A percentile compares a stretch with the other conserved stretches of the same genome.
Evolutionary conservation across 2,888 invertebrate genomes (phyloP).

Genomic region (Drosophila cognata): DNA sequence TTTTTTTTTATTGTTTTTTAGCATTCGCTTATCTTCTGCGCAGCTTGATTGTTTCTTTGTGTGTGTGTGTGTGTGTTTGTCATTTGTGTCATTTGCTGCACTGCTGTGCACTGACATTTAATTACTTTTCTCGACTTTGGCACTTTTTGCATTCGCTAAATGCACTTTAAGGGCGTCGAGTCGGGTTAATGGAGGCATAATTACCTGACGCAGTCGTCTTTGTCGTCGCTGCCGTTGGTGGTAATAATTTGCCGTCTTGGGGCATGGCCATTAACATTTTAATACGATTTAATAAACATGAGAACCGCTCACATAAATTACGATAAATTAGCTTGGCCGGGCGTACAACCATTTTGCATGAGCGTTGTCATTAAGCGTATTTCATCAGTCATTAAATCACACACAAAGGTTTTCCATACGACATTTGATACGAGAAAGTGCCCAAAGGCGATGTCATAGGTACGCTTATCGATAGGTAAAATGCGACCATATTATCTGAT

Average conservation of each 20-base stretch:
- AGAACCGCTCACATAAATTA: constrained; percentile 68
- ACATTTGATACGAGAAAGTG: neutral
- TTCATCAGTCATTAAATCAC: constrained; percentile 59
- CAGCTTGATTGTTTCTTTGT: no score
- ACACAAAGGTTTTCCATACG: constrained; percentile 11
- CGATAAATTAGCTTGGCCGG: constrained; percentile 31
- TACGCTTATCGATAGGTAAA: neutral
- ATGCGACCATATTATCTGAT: neutral
- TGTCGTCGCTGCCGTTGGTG: constrained; percentile 24
- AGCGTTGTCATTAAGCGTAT: constrained; percentile 56
- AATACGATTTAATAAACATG: constrained; percentile 73
- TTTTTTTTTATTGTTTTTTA: neutral
- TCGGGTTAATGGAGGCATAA: constrained; percentile 75
- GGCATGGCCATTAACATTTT: constrained; percentile 76
- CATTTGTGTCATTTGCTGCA: constrained; percentile 43
- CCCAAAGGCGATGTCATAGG: neutral
- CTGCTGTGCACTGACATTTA: constrained; percentile 57
- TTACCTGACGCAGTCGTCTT: constrained; percentile 57
- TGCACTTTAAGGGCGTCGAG: constrained; percentile 68
- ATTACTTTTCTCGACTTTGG: constrained; percentile 71
- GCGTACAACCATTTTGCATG: constrained; percentile 61
- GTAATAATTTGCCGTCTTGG: constrained; percentile 66
- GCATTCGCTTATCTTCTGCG: neutral
- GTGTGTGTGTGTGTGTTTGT: neutral
- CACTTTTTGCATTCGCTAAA: constrained; percentile 55